A percentile compares a stretch with the other conserved stretches of the same genome.
phyloP scores from a whole-genome alignment of 2,797 vertebrate species.

The Sciaenops ocellatus region DNA sequence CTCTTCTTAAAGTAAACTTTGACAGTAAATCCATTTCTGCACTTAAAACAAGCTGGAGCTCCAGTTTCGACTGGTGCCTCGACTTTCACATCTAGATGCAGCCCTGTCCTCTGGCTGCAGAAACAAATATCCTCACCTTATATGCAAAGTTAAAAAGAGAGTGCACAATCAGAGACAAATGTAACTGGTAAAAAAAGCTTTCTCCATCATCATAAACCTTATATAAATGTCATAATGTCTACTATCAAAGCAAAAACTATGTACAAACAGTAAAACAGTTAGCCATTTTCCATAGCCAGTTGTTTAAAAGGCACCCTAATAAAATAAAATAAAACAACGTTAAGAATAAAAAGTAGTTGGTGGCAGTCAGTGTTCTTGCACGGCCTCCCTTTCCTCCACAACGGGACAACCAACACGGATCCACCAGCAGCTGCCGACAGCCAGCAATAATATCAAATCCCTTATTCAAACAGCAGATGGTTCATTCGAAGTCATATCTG shows the following conservation, averaged over 20 bases:
- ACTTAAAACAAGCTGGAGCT: slow-evolving; percentile 2
- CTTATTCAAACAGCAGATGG: slow-evolving; percentile 63
- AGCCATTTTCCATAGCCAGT: not conserved
- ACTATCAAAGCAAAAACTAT: not conserved
- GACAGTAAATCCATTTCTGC: not conserved
- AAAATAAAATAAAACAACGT: not conserved
- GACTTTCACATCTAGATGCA: not conserved
- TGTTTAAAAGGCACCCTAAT: not conserved
- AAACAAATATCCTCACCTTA: not conserved
- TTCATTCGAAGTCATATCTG: slow-evolving; percentile 32
- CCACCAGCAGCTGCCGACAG: slow-evolving; percentile 34
- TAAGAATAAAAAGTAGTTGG: not conserved
- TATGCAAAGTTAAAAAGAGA: not conserved
- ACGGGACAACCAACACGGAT: not conserved
- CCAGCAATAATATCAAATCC: slow-evolving; percentile 13
- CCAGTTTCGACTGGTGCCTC: not conserved
- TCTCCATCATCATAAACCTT: not conserved
- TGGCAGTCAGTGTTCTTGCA: not conserved
- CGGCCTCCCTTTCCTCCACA: not conserved
- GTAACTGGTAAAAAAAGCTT: not conserved
- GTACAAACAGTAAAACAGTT: slow-evolving; percentile 8
- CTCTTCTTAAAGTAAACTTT: slow-evolving; percentile 25
- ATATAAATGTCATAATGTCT: not conserved
- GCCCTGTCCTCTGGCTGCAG: not conserved
- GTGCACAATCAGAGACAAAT: not conserved